Evolutionary conservation across 2,797 vertebrate genomes (phyloP).

Genomic region (Rhincodon typus): DNA sequence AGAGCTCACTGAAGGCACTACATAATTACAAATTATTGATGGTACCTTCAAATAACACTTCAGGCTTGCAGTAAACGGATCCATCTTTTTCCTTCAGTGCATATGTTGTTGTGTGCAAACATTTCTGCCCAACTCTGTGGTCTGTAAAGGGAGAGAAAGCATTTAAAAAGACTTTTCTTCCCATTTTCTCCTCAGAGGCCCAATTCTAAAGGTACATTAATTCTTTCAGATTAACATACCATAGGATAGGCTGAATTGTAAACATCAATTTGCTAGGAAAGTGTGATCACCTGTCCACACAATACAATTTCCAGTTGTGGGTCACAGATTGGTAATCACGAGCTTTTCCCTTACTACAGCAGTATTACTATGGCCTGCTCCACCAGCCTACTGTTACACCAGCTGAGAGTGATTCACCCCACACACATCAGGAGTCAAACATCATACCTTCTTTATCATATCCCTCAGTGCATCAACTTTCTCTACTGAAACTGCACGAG

Average conservation of each 20-base stretch:
- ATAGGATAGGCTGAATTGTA: not conserved
- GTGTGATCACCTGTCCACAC: not conserved
- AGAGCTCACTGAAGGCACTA: no score
- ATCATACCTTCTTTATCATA: not conserved
- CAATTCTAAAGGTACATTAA: no score
- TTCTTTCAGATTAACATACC: not conserved
- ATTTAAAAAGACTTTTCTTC: not conserved
- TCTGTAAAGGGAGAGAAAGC: constrained; percentile 53
- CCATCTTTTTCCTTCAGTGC: constrained; percentile 69
- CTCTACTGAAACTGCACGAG: no score
- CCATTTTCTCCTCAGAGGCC: not conserved
- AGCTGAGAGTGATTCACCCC: not conserved
- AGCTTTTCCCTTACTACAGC: not conserved
- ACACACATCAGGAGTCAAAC: not conserved
- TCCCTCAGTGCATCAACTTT: not conserved
- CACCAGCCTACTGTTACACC: not conserved
- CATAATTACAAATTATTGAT: not conserved
- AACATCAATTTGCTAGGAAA: not conserved
- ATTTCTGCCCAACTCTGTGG: constrained; percentile 61
- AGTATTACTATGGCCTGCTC: not conserved
- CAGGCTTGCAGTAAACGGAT: constrained; percentile 67
- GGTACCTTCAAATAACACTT: constrained; percentile 70
- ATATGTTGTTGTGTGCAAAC: constrained; percentile 68
- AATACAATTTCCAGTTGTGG: not conserved
- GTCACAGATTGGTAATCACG: not conserved